Evolutionary conservation across 2,888 invertebrate species (phyloP).

Genomic region (Gymnocheta viridis): DNA sequence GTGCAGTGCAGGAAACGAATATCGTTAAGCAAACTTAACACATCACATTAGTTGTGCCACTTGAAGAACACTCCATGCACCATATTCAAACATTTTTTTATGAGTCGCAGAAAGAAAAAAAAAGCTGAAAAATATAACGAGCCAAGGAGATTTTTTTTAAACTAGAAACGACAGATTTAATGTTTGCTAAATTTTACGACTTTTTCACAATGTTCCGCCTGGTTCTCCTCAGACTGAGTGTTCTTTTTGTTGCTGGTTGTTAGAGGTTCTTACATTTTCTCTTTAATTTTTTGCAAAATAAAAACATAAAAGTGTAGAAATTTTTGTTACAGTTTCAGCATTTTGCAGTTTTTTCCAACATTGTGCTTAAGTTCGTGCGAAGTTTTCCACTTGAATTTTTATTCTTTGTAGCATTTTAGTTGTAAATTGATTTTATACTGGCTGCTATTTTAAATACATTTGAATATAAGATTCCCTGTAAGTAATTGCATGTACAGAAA

Average conservation of each 20-base stretch:
- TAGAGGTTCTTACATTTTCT: not conserved
- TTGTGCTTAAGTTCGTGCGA: conserved; percentile 7
- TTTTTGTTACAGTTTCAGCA: not conserved
- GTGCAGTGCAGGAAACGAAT: conserved; percentile 52
- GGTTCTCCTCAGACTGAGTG: not conserved
- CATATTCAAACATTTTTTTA: conserved; percentile 14
- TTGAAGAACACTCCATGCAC: conserved; percentile 52
- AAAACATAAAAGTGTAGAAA: not conserved
- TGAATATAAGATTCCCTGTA: too few relatives aligned
- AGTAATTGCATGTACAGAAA: not conserved
- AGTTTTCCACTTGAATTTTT: conserved; percentile 22
- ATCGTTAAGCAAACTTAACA: conserved; percentile 64
- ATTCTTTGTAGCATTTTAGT: not conserved
- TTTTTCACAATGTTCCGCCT: conserved; percentile 15
- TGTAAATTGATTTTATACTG: conserved; percentile 10
- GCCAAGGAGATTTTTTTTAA: conserved; percentile 42
- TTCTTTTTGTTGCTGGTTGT: not conserved
- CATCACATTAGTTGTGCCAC: conserved; percentile 56
- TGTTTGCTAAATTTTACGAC: conserved; percentile 53
- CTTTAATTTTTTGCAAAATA: conserved; percentile 4
- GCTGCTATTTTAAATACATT: conserved; percentile 4
- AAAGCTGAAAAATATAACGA: conserved; percentile 36
- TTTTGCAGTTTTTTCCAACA: conserved; percentile 1
- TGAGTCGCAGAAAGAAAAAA: not conserved
- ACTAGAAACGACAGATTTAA: conserved; percentile 59